Base-by-base conservation (phyloP, 2,113 vertebrate species). In the Anguilla japonica region DNA sequence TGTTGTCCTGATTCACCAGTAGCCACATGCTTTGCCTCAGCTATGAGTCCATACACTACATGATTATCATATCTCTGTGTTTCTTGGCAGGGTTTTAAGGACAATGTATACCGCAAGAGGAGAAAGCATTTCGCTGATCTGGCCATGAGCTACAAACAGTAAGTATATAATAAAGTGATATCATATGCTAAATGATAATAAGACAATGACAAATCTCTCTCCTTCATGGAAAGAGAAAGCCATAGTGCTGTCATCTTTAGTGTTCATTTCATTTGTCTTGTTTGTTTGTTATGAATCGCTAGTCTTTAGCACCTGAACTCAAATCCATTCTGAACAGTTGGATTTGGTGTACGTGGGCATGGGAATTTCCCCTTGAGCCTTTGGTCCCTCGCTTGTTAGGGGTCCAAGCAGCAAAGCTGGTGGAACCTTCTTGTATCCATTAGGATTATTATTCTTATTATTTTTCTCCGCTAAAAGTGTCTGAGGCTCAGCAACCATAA, bases 101-200 rank as follows among this genome's bases (percentile, higher is more conserved):
- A 99, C 93, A 99, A 99, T 1, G 97, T 98, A 83, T 99, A 99
- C 89, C 96, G 98, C 50, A 98, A 97, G 93, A 97, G 98, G 86
- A 93, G 98, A 71, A 99, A 99, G 93, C 97, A 99, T 91, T 99
- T 99, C 95, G 97, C 98, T 89, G 98, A 99, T 90, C 91, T 99
- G 91, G 98, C 98, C 81, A 97, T 98, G 96, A 95, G 94, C 90
- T 98, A 97, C 91, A 99, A 95, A 94, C 95, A 98, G 98, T 99
- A 96, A 94, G 98, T 94, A 50, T 53, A 83, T 83, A 34, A 15
- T 29, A 39, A 20, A 29, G 43, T 29, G 14, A 82, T 11, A 11
- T n/a, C 22, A 46, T 46, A 46, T 46, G 43, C 43, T 8, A 46
- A 46, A 41, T 41, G 40, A 41, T 34, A 2, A 22, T 41, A 7